phyloP scores from a whole-genome alignment of 2,113 vertebrate genomes.

The Peucedramus taeniatus region DNA sequence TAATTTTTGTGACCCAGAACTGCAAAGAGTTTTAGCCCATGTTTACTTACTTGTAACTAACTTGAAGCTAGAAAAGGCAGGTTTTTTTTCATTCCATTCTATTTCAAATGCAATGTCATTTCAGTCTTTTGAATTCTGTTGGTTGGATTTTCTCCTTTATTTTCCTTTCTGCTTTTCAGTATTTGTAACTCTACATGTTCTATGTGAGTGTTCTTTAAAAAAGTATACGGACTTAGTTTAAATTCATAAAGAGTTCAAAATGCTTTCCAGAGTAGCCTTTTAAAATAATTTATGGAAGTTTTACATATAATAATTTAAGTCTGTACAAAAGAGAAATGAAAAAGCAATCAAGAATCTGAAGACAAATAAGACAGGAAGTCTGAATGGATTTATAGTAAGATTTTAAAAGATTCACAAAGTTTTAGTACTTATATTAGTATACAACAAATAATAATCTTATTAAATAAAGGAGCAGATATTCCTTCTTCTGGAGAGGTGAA shows the following conservation, averaged over 20 bases:
- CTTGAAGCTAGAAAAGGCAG: background rate
- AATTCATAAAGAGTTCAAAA: background rate
- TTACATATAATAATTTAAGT: background rate
- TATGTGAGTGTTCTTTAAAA: background rate
- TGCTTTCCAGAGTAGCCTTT: background rate
- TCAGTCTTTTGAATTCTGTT: background rate
- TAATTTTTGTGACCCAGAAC: background rate
- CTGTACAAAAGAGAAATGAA: background rate
- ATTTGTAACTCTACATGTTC: background rate
- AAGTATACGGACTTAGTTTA: background rate
- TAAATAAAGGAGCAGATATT: background rate
- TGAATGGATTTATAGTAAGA: background rate
- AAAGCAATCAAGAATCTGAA: background rate
- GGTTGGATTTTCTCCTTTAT: background rate
- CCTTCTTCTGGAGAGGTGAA: background rate
- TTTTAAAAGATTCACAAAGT: background rate
- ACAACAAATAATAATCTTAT: background rate
- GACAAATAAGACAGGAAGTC: background rate
- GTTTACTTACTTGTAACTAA: background rate
- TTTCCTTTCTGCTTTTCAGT: background rate
- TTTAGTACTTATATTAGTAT: background rate
- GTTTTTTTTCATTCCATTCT: background rate
- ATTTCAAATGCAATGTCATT: background rate
- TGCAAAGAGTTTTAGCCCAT: background rate
- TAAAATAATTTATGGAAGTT: background rate